Evolutionary conservation across 2,888 invertebrate species (phyloP), one percentile per base, ranked within the genome.

Genomic region (Brachynemurus nebulosus): DNA sequence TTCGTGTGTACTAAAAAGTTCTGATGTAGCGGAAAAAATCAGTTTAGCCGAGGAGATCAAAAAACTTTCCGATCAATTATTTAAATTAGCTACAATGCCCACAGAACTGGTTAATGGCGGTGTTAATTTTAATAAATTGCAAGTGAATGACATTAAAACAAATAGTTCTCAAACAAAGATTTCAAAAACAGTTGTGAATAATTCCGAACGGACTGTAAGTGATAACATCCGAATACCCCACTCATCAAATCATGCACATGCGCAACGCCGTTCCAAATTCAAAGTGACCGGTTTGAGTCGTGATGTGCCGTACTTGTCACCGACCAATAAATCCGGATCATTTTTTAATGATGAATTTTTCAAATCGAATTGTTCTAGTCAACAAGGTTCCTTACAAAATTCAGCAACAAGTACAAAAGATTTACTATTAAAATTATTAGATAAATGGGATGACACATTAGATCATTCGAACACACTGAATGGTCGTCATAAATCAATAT

Each of bases 21-120:
- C 73, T 16, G 78, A 78, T 50, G 74, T 78, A 4, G 63, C 71
- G 1, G 78, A 80, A 45, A 68, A 77, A 46, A 72, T 80, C 47
- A 80, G 80, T 55, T 65, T 86, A 46, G 86, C 86, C 0, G 86
- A 86, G 55, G 86, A 88, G 64, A 88, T 88, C 50, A 78, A 82
- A 52, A 85, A 84, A 62, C 62, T 88, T 1, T 86, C 86, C 0
- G 86, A 86, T 57, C 85, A 84, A 57, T 64, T 86, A 21, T 76
- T 74, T 45, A 74, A 80, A 71, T 59, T 81, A 33, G 80, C 81
- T 0, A 77, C 78, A 36, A 77, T 79, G 63, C 75, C 78, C 9
- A 44, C 44, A 8, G 44, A 44, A n/a, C 18, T 44, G 9, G 19
- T 30, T 27, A 38, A 16, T 9, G 27, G 38, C 18, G 8, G n/a